Conservation (phyloP, 2,888 invertebrate genomes). For the Lydus trimaculatus region DNA sequence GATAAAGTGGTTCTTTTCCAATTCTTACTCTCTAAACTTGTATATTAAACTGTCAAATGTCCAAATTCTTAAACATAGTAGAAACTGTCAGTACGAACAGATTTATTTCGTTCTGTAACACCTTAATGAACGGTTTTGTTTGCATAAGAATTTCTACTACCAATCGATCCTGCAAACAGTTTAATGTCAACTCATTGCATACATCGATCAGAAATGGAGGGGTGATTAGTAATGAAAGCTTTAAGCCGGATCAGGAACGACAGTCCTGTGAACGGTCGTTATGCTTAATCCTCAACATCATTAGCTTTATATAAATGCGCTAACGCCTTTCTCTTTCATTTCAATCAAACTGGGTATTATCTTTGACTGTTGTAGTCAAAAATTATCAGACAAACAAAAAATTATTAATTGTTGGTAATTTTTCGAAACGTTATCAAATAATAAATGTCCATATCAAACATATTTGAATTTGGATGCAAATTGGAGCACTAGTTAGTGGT, state of each 20-base stretch:
- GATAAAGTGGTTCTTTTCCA: background rate
- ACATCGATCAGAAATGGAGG: slow-evolving; percentile 8
- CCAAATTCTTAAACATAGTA: background rate
- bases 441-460: background rate
- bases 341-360: background rate
- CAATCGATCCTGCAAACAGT: slow-evolving; percentile 14
- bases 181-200: slow-evolving; percentile 13
- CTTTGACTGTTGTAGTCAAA: too few relatives aligned
- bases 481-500: background rate
- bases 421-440: too few relatives aligned
- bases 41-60: background rate
- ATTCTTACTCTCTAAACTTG: slow-evolving; percentile 1
- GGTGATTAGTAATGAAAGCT: slow-evolving; percentile 16
- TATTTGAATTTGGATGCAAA: background rate
- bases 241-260: slow-evolving; percentile 4
- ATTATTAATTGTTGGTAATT: background rate
- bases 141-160: background rate
- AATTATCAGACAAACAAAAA: background rate
- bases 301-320: background rate
- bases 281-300: slow-evolving; percentile 8
- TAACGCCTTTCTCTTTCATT: background rate
- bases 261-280: slow-evolving; percentile 7
- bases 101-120: background rate
- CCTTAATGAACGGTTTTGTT: slow-evolving; percentile 5
- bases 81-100: background rate